These are phyloP conservation scores for Muscina levida DNA, from an alignment of 2,888 invertebrate genomes.

Conservation along the genomic window DNA sequence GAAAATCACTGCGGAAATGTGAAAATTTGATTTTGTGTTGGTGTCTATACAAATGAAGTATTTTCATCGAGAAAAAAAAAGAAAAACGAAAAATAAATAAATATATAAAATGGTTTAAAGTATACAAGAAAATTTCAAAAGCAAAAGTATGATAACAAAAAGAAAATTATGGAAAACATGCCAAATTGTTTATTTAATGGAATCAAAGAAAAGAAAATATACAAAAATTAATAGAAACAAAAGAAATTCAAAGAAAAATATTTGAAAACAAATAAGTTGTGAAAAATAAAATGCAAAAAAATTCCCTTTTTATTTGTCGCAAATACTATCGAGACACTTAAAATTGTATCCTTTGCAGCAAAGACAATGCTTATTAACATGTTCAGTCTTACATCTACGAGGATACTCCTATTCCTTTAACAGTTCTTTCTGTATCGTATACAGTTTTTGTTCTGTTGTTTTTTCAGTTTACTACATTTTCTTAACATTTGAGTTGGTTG, in stretches of 20 bases:
- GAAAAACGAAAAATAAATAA: slow-evolving; percentile 17
- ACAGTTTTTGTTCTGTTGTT: neutral
- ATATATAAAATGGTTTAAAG: slow-evolving; percentile 41
- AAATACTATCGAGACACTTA: too few species aligned
- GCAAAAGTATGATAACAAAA: slow-evolving; percentile 14
- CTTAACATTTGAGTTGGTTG: neutral
- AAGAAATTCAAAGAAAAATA: neutral
- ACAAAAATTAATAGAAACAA: neutral
- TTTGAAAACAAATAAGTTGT: neutral
- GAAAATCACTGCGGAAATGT: too few species aligned
- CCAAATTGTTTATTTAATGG: slow-evolving; percentile 7
- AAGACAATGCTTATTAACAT: too few species aligned
- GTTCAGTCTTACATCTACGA: too few species aligned
- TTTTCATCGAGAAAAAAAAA: too few species aligned
- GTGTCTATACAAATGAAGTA: neutral
- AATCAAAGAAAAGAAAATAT: neutral
- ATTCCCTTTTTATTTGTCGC: too few species aligned
- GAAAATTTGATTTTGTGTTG: too few species aligned
- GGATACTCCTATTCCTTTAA: too few species aligned
- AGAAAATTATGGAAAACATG: neutral
- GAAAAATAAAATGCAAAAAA: neutral
- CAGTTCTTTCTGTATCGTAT: too few species aligned
- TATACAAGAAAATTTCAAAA: slow-evolving; percentile 3
- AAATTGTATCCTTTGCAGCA: too few species aligned
- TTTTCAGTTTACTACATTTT: slow-evolving; percentile 47